Percentiles rank a stretch among this genome's conserved stretches.
Conservation (phyloP, 2,888 invertebrate species). For the Nephrocerus scutellatus region DNA sequence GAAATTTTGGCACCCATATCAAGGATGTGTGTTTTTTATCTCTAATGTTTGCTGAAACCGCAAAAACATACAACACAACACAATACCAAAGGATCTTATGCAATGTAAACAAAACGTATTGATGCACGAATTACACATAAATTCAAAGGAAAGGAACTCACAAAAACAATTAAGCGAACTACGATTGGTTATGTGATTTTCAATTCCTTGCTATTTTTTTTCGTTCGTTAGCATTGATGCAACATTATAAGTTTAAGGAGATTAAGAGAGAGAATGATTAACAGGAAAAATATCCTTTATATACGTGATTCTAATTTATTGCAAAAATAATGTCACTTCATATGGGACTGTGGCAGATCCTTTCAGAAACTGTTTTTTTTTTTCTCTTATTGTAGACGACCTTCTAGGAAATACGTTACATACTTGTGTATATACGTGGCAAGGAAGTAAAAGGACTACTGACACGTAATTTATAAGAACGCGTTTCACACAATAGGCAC, state of each 20-base stretch:
- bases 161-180: too few species aligned
- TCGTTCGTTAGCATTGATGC: slow-evolving; percentile 1
- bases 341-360: too few species aligned
- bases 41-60: slow-evolving; percentile 17
- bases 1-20: neutral
- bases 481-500: slow-evolving; percentile 18
- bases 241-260: slow-evolving; percentile 15
- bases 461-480: slow-evolving; percentile 21
- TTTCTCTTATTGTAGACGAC: slow-evolving; percentile 1
- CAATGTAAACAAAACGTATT: slow-evolving; percentile 1
- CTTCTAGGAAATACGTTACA: slow-evolving; percentile 1
- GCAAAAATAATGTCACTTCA: too few species aligned
- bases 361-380: too few species aligned
- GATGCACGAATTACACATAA: slow-evolving; percentile 9
- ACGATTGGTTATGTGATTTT: slow-evolving; percentile 18
- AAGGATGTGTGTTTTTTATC: neutral
- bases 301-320: neutral
- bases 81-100: slow-evolving; percentile 17
- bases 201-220: slow-evolving; percentile 8
- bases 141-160: slow-evolving; percentile 6
- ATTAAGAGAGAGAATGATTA: slow-evolving; percentile 15
- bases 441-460: slow-evolving; percentile 13
- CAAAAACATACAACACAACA: slow-evolving; percentile 21
- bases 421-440: neutral
- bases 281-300: neutral